Evolutionary conservation across 2,888 invertebrate species (phyloP).

Genomic region (Synergus laeviventris): DNA sequence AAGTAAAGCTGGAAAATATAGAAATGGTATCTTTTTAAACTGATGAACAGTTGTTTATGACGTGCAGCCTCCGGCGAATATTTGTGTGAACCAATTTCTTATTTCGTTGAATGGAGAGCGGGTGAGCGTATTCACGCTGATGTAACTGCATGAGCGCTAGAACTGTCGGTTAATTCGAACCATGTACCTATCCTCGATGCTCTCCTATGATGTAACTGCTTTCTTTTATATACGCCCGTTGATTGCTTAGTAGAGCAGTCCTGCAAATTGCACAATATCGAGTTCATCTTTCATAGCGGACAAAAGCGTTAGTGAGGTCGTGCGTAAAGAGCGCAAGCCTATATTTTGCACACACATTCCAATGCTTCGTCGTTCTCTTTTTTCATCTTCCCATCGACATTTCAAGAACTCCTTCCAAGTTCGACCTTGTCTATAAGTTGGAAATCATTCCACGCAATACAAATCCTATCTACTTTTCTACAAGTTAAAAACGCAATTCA

Average conservation of each 20-base stretch:
- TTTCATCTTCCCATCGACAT: slow-evolving; percentile 17
- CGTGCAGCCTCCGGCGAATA: background rate
- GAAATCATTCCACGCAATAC: background rate
- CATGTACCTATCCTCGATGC: slow-evolving; percentile 27
- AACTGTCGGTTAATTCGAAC: slow-evolving; percentile 28
- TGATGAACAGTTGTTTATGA: slow-evolving; percentile 17
- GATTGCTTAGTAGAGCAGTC: slow-evolving; percentile 43
- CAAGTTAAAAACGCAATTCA: no score
- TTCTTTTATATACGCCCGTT: slow-evolving; percentile 43
- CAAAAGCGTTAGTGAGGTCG: slow-evolving; percentile 39
- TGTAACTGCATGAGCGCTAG: slow-evolving; percentile 33
- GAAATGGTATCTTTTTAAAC: background rate
- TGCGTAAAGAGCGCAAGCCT: slow-evolving; percentile 25
- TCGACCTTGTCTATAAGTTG: background rate
- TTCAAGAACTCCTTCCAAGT: slow-evolving; percentile 19
- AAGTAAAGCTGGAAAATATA: background rate
- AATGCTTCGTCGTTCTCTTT: background rate
- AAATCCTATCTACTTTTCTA: background rate
- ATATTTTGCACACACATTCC: slow-evolving; percentile 32
- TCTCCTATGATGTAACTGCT: slow-evolving; percentile 42
- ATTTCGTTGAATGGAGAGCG: slow-evolving; percentile 30
- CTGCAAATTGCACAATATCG: slow-evolving; percentile 35
- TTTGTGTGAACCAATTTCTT: slow-evolving; percentile 32
- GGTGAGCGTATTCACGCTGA: slow-evolving; percentile 22
- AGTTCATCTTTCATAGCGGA: slow-evolving; percentile 35